Evolutionary conservation across 2,888 invertebrate species (phyloP).

Genomic region (Rhamphomyia laevipes): DNA sequence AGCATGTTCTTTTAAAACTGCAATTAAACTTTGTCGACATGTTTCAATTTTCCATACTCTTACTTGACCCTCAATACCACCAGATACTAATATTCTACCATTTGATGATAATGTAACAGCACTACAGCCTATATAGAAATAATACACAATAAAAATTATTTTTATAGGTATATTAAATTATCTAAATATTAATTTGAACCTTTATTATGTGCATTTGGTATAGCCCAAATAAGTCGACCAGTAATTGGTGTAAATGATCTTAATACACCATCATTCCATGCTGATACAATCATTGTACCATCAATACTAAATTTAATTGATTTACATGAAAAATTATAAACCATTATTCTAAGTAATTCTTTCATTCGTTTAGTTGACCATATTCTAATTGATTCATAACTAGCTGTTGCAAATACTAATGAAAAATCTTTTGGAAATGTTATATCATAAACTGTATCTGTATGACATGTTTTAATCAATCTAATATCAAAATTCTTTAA

Average conservation of each 20-base stretch:
- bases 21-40: slow-evolving; percentile 51
- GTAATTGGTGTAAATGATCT: slow-evolving; percentile 72
- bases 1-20: slow-evolving; percentile 81
- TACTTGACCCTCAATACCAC: slow-evolving; percentile 89
- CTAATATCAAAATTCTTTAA: slow-evolving; percentile 53
- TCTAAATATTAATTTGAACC: slow-evolving; percentile 40
- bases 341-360: slow-evolving; percentile 71
- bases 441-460: slow-evolving; percentile 64
- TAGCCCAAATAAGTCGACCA: slow-evolving; percentile 68
- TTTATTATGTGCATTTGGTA: slow-evolving; percentile 81
- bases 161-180: neutral
- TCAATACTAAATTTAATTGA: slow-evolving; percentile 64
- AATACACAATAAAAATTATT: too few relatives aligned
- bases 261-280: slow-evolving; percentile 75
- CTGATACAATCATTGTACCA: slow-evolving; percentile 70
- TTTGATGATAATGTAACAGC: slow-evolving; percentile 63
- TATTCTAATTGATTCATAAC: slow-evolving; percentile 72
- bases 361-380: slow-evolving; percentile 67
- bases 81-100: slow-evolving; percentile 65
- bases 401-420: slow-evolving; percentile 77
- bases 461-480: slow-evolving; percentile 72
- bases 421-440: slow-evolving; percentile 72
- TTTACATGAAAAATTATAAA: slow-evolving; percentile 80
- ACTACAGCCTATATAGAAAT: slow-evolving; percentile 39
- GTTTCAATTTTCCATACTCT: slow-evolving; percentile 67